These are phyloP conservation scores for Alloplasta piceator DNA, from an alignment of 2,888 invertebrate species.

Conservation along the genomic window DNA sequence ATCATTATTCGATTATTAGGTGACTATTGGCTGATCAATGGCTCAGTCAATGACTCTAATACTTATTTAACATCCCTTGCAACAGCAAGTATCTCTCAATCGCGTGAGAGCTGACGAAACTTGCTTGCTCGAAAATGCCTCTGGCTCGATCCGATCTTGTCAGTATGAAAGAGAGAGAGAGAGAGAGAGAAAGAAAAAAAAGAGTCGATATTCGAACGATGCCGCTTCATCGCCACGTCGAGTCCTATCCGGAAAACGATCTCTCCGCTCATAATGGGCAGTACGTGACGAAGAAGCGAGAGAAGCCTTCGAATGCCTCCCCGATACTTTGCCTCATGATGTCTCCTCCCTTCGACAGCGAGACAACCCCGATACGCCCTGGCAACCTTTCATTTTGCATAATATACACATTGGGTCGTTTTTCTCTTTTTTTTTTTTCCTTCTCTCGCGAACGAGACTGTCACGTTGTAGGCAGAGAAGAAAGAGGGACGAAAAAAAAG, in stretches of 20 bases:
- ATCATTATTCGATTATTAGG: too few species aligned
- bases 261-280: slow-evolving; percentile 70
- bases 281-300: slow-evolving; percentile 71
- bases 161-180: slow-evolving; percentile 9
- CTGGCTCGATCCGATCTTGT: slow-evolving; percentile 25
- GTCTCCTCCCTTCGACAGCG: slow-evolving; percentile 61
- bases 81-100: slow-evolving; percentile 34
- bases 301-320: slow-evolving; percentile 37
- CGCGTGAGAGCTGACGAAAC: slow-evolving; percentile 48
- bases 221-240: slow-evolving; percentile 68
- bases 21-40: too few species aligned
- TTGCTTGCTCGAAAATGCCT: slow-evolving; percentile 27
- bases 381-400: slow-evolving; percentile 72
- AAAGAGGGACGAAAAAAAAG: slow-evolving; percentile 55
- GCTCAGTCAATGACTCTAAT: not conserved
- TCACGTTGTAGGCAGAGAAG: slow-evolving; percentile 29
- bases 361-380: slow-evolving; percentile 58
- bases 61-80: slow-evolving; percentile 11
- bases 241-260: slow-evolving; percentile 68
- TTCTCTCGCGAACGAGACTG: slow-evolving; percentile 28
- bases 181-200: not conserved
- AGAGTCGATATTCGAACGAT: slow-evolving; percentile 72
- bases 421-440: slow-evolving; percentile 1
- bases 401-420: slow-evolving; percentile 73
- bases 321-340: slow-evolving; percentile 62